These are phyloP conservation scores for Amphiduros pacificus DNA, from an alignment of 2,888 invertebrate genomes.

Conservation along the genomic window DNA sequence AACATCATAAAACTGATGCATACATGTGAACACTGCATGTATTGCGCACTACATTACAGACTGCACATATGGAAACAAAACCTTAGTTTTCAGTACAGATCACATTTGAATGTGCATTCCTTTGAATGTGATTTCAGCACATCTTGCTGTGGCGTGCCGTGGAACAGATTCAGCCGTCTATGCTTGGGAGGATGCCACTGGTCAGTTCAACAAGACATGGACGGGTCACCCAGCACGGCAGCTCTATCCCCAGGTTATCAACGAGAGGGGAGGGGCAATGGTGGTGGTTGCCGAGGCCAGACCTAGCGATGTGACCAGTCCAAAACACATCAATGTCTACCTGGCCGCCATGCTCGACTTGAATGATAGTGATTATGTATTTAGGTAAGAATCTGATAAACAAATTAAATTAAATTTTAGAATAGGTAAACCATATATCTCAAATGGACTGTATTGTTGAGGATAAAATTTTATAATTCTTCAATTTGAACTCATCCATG, in stretches of 20 bases:
- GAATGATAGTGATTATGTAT: conserved; percentile 45
- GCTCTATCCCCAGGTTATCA: conserved; percentile 39
- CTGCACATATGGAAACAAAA: too few relatives aligned
- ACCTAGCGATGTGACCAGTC: conserved; percentile 26
- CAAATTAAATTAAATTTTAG: too few relatives aligned
- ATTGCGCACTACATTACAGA: too few relatives aligned
- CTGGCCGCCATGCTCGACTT: conserved; percentile 38
- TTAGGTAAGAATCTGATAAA: conserved; percentile 39
- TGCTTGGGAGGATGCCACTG: conserved; percentile 40
- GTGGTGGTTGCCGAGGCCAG: conserved; percentile 11
- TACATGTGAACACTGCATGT: too few relatives aligned
- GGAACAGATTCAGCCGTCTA: conserved; percentile 43
- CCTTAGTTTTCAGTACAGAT: too few relatives aligned
- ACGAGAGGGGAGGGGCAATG: conserved; percentile 37
- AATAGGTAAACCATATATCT: too few relatives aligned
- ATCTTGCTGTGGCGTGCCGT: conserved; percentile 42
- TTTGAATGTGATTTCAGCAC: conserved; percentile 35
- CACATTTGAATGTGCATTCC: too few relatives aligned
- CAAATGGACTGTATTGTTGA: too few relatives aligned
- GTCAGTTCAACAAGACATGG: conserved; percentile 42
- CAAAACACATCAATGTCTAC: conserved; percentile 18
- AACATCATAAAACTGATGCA: too few relatives aligned
- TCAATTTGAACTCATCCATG: too few relatives aligned
- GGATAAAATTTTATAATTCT: too few relatives aligned
- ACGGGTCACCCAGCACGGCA: conserved; percentile 36